A percentile compares a stretch with the other conserved stretches of the same genome.
Evolutionary conservation across 2,888 invertebrate genomes (phyloP).

Genomic region (Leptarthrus brevirostris): DNA sequence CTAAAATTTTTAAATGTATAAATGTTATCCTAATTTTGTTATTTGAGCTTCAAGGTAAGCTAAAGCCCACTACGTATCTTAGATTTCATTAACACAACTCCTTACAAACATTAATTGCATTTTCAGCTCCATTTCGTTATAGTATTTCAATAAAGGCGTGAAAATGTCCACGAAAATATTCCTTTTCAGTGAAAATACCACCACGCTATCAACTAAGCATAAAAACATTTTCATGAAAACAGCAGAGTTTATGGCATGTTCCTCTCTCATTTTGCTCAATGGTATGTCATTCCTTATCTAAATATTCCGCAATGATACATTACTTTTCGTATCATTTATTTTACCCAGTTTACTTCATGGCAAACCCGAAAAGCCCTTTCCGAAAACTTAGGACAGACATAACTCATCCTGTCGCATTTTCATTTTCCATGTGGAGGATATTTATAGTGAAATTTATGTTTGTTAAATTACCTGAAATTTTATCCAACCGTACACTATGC

Average conservation of each 20-base stretch:
- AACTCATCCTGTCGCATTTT: conserved; percentile 44
- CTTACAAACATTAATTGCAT: too few relatives aligned
- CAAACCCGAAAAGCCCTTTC: conserved; percentile 1
- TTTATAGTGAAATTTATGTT: conserved; percentile 45
- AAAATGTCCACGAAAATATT: too few relatives aligned
- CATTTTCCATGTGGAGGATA: conserved; percentile 31
- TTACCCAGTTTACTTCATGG: neutral
- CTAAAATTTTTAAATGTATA: too few relatives aligned
- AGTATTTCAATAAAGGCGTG: too few relatives aligned
- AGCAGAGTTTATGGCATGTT: conserved; percentile 7
- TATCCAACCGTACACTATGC: neutral
- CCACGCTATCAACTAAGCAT: conserved; percentile 28
- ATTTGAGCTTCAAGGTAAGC: too few relatives aligned
- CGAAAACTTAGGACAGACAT: conserved; percentile 27
- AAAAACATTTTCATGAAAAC: conserved; percentile 26
- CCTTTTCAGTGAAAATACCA: too few relatives aligned
- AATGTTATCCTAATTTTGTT: too few relatives aligned
- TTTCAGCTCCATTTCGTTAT: too few relatives aligned
- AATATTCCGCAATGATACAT: conserved; percentile 40
- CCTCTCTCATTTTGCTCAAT: conserved; percentile 8
- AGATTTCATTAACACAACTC: too few relatives aligned
- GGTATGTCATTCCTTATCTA: conserved; percentile 40
- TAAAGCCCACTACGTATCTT: too few relatives aligned
- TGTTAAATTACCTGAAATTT: conserved; percentile 46
- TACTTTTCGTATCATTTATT: conserved; percentile 44